These are phyloP conservation scores for Brachyopa scutellaris DNA, from an alignment of 2,888 invertebrate genomes.

Conservation along the genomic window DNA sequence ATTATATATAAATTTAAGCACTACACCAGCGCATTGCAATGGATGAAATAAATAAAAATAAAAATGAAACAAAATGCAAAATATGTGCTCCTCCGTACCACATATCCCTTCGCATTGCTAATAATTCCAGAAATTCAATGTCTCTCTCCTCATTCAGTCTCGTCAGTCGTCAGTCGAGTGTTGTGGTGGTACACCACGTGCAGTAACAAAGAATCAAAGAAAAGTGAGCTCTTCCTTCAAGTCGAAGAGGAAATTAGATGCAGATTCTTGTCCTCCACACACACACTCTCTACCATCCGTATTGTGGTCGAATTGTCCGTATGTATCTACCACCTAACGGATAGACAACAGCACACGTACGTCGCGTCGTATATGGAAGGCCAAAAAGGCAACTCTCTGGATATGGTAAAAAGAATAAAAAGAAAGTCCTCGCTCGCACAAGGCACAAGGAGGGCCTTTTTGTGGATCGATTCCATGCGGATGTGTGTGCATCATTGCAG, in stretches of 20 bases:
- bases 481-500: slow-evolving; percentile 11
- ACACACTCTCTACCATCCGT: too few relatives aligned
- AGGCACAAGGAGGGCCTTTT: slow-evolving; percentile 24
- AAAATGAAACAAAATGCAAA: slow-evolving; percentile 22
- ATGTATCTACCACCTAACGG: neutral
- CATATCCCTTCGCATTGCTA: neutral
- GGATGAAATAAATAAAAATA: slow-evolving; percentile 2
- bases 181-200: too few relatives aligned
- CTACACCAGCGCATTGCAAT: neutral
- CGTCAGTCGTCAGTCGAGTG: neutral
- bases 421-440: neutral
- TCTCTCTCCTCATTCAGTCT: too few relatives aligned
- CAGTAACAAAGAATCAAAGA: neutral
- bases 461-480: slow-evolving; percentile 41
- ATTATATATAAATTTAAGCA: slow-evolving; percentile 39
- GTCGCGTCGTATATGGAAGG: neutral
- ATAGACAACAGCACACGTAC: neutral
- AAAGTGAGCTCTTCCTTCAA: slow-evolving; percentile 11
- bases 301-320: too few relatives aligned
- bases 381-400: slow-evolving; percentile 19
- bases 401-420: neutral
- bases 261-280: slow-evolving; percentile 19
- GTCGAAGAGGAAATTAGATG: slow-evolving; percentile 29
- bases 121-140: neutral
- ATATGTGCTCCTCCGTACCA: neutral